phyloP scores from a whole-genome alignment of 2,797 vertebrate genomes.

The Amniataba percoides region DNA sequence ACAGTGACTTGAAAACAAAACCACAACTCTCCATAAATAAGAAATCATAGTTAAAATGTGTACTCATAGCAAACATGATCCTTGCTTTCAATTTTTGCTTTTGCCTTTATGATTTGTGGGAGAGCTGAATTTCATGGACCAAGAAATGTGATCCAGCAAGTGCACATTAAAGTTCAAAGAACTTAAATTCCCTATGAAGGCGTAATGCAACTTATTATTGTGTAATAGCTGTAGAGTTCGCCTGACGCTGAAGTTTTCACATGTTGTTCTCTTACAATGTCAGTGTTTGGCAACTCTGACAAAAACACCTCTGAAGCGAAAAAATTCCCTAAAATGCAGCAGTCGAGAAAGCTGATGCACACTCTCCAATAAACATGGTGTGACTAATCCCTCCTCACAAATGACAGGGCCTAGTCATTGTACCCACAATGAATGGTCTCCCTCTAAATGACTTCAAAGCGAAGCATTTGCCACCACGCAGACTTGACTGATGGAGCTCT shows the following conservation, averaged over 20 bases:
- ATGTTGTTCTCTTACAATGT: constrained; percentile 22
- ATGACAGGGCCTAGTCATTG: constrained; percentile 64
- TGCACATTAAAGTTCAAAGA: constrained; percentile 16
- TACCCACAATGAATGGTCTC: constrained; percentile 51
- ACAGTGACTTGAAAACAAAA: neutral
- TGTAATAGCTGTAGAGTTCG: constrained; percentile 13
- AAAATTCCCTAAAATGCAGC: constrained; percentile 68
- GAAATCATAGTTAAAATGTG: neutral
- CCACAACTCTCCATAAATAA: neutral
- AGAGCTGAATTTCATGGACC: neutral
- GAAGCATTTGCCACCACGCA: constrained; percentile 40
- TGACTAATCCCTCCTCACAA: constrained; percentile 74
- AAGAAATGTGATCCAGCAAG: neutral
- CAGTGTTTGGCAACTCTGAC: constrained; percentile 34
- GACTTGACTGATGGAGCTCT: constrained; percentile 38
- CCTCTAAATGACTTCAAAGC: constrained; percentile 69
- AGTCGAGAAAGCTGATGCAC: constrained; percentile 61
- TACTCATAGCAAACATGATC: neutral
- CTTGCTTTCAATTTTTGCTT: neutral
- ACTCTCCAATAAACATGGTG: constrained; percentile 62
- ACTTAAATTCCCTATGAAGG: constrained; percentile 5
- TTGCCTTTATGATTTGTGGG: neutral
- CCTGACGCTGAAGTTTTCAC: constrained; percentile 8
- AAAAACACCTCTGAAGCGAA: constrained; percentile 54
- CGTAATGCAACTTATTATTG: constrained; percentile 10